Evolutionary conservation across 2,797 vertebrate genomes (phyloP).

Genomic region (Ibycter americanus): DNA sequence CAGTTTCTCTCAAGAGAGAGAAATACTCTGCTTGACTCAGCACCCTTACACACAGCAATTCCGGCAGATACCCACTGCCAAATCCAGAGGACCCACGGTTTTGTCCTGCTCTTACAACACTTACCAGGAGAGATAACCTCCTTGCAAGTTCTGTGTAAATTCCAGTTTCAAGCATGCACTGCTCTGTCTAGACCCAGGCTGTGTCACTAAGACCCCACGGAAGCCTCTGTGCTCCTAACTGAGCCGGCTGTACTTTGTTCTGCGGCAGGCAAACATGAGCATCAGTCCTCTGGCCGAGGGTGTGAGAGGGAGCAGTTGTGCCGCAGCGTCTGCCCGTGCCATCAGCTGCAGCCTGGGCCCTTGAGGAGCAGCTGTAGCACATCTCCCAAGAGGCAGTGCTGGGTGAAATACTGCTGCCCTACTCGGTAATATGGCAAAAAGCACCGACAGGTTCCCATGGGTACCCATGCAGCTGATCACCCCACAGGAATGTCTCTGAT

Average conservation of each 20-base stretch:
- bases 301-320: not conserved
- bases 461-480: not conserved
- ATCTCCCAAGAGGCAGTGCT: not conserved
- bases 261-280: not conserved
- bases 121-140: not conserved
- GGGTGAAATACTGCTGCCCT: not conserved
- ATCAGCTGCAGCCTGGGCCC: not conserved
- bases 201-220: not conserved
- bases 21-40: not conserved
- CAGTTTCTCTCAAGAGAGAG: no score
- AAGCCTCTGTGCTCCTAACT: accelerated
- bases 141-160: not conserved
- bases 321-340: not conserved
- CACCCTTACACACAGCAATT: not conserved
- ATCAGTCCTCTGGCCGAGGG: not conserved
- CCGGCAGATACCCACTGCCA: not conserved
- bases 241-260: not conserved
- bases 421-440: not conserved
- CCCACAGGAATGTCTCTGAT: not conserved
- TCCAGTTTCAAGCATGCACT: not conserved
- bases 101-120: not conserved
- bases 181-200: not conserved
- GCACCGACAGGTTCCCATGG: not conserved
- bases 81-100: not conserved
- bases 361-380: not conserved